Evolutionary conservation across 2,888 invertebrate genomes (phyloP), one percentile per base, ranked within the genome.

Genomic region (Rhagonycha fulva): DNA sequence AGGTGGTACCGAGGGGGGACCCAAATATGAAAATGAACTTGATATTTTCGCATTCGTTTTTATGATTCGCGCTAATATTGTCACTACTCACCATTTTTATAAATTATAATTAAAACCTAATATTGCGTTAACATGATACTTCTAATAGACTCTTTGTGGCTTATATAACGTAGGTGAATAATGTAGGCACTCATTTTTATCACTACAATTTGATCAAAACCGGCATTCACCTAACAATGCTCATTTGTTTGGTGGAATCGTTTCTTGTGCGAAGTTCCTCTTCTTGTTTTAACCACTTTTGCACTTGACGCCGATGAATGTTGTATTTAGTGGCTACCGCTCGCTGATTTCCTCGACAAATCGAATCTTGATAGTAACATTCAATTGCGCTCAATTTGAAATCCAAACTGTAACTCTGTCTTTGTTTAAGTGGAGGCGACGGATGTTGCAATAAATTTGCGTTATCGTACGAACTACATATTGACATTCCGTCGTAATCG

Each of bases 211-310:
- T 47, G n/a, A 47, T 47, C 32, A 12, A n/a, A 4, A 7, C n/a
- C n/a, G n/a, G 5, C 47, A 23, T 70, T 69, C 76, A 78, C 68
- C 76, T 76, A 28, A 78, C 76, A n/a, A 71, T 82, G 70, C 86
- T 85, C 77, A 83, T 82, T 14, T 85, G 85, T 79, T 85, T 85
- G 66, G 84, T 80, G 23, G 83, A 79, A 80, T 86, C 86, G 78
- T 85, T 86, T 73, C 85, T 84, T 75, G 85, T 84, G 67, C 85
- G 81, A 30, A 88, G 77, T 79, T 88, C 87, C 23, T 87, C 86
- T 72, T 89, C 90, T 81, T 89, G 90, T 81, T 90, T 90, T 74
- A 91, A 84, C 91, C 91, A 91, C 80, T 90, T 90, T 79, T 91
- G 90, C 72, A 91, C 87, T 81, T 90, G 89, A 68, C 89, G 85